These are phyloP conservation scores for Prunella himalayana DNA, from an alignment of 2,113 vertebrate genomes.

Conservation along the genomic window DNA sequence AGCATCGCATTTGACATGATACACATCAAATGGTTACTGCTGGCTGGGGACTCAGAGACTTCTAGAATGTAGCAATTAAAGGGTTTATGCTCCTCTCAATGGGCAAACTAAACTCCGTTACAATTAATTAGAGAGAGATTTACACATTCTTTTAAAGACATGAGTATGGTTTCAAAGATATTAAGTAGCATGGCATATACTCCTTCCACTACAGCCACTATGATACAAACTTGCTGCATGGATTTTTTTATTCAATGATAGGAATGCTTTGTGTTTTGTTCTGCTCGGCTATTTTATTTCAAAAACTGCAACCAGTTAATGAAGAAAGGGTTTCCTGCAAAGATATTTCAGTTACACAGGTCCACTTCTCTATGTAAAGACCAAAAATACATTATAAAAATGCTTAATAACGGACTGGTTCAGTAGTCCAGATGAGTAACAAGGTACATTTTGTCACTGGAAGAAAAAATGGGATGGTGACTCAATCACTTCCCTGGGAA, in stretches of 20 bases:
- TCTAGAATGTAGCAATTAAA: conserved; percentile 29
- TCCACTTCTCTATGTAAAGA: background rate
- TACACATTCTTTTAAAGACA: background rate
- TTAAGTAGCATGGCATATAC: background rate
- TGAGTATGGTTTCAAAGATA: background rate
- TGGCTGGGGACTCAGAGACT: background rate
- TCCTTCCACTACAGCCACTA: background rate
- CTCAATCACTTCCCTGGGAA: background rate
- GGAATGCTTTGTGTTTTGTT: background rate
- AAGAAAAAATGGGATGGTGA: background rate
- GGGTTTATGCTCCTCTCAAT: conserved; percentile 15
- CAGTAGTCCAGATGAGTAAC: background rate
- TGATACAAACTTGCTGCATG: background rate
- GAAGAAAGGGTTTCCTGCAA: background rate
- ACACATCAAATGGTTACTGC: background rate
- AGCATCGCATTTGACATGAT: background rate
- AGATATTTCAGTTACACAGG: background rate
- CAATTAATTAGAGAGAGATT: conserved; percentile 19
- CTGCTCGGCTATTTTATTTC: background rate
- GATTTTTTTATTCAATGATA: background rate
- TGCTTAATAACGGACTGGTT: background rate
- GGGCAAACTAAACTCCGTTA: background rate
- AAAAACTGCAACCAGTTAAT: background rate
- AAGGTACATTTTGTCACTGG: background rate
- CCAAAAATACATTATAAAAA: background rate